Conservation (phyloP, 2,888 invertebrate species). For the Athalia rosae region DNA sequence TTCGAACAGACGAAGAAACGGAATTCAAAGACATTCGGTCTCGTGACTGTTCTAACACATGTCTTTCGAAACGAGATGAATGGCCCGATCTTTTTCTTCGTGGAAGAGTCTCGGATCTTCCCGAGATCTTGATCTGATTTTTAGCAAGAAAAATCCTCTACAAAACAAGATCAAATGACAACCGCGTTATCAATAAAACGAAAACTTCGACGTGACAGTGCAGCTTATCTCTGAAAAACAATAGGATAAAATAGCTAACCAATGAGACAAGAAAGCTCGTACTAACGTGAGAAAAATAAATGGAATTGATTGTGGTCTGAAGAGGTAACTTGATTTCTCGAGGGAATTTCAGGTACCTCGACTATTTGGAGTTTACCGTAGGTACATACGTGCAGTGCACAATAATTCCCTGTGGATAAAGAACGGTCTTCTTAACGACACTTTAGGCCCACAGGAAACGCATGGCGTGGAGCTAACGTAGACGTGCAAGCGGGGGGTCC, state of each 20-base stretch:
- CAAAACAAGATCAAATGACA: constrained; percentile 44
- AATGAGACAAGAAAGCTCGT: not conserved
- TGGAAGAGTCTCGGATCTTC: constrained; percentile 49
- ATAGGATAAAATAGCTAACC: not conserved
- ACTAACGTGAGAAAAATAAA: not conserved
- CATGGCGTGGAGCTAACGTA: constrained; percentile 2
- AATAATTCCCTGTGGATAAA: constrained; percentile 16
- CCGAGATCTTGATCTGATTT: constrained; percentile 48
- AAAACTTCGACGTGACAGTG: constrained; percentile 2
- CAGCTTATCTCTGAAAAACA: constrained; percentile 7
- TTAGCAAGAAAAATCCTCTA: constrained; percentile 48
- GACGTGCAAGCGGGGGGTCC: constrained; percentile 16
- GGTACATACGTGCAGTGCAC: constrained; percentile 27
- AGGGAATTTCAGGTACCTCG: constrained; percentile 22
- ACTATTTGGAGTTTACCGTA: constrained; percentile 34
- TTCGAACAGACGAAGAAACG: constrained; percentile 32
- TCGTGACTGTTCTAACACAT: constrained; percentile 12
- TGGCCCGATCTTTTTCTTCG: constrained; percentile 48
- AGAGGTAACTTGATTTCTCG: constrained; percentile 7
- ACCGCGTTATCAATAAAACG: constrained; percentile 36
- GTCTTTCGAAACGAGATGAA: constrained; percentile 47
- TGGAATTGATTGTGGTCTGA: not conserved
- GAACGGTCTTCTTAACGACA: constrained; percentile 28
- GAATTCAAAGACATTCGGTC: constrained; percentile 49
- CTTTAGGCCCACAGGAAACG: constrained; percentile 25